Conservation (phyloP, 2,113 vertebrate species). For the Syrmaticus mikado region DNA sequence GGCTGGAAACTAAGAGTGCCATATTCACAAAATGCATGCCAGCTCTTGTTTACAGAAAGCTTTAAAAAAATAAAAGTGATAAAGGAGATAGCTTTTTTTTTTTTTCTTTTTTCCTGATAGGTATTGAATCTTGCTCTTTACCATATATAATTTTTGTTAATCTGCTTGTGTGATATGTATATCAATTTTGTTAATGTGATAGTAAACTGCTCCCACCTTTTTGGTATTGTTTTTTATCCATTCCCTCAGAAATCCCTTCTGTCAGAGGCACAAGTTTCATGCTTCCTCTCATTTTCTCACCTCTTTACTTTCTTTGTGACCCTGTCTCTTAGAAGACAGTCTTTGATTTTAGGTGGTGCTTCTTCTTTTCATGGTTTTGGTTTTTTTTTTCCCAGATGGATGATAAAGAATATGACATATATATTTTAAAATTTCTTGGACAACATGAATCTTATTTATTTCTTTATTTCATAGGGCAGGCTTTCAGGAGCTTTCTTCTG, state of each 20-base stretch:
- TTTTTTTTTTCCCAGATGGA: background rate
- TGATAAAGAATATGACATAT: background rate
- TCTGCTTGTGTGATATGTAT: accelerated
- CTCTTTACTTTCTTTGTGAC: background rate
- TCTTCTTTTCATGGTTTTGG: background rate
- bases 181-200: background rate
- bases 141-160: background rate
- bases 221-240: background rate
- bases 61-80: background rate
- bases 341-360: background rate
- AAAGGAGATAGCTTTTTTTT: background rate
- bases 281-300: background rate
- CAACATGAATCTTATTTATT: background rate
- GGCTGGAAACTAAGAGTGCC: background rate
- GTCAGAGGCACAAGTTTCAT: background rate
- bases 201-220: background rate
- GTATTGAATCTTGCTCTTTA: background rate
- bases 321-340: background rate
- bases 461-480: background rate
- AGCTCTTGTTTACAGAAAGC: background rate
- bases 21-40: background rate
- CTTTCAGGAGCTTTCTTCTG: background rate
- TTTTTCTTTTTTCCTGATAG: background rate
- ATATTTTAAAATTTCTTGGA: background rate
- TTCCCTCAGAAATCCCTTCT: background rate